Percentiles rank a stretch among this genome's conserved stretches.
These are phyloP conservation scores for Volucella inflata DNA, from an alignment of 2,888 invertebrate genomes.

Conservation along the genomic window DNA sequence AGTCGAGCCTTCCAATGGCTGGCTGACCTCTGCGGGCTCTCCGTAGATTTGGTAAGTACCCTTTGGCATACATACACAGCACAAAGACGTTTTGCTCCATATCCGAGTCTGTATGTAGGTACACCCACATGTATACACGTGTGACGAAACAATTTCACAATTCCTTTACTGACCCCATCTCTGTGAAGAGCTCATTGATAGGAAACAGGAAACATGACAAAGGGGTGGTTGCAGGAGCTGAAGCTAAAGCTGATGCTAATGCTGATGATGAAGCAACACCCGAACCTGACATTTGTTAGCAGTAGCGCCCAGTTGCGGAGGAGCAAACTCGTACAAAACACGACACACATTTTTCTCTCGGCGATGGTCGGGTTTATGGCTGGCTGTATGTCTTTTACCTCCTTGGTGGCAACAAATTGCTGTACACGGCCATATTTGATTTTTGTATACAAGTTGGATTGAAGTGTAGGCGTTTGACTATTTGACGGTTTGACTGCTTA, in stretches of 20 bases:
- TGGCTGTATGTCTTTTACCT: slow-evolving; percentile 8
- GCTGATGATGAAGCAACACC: slow-evolving; percentile 66
- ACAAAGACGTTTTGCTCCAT: neutral
- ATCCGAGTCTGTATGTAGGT: no score
- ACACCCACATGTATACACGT: neutral
- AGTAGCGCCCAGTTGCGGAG: no score
- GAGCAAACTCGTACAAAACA: neutral
- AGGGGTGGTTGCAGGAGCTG: slow-evolving; percentile 27
- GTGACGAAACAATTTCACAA: slow-evolving; percentile 49
- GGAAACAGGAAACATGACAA: neutral
- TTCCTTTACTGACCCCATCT: slow-evolving; percentile 45
- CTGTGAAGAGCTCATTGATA: no score
- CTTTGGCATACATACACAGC: slow-evolving; percentile 34
- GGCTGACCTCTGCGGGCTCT: slow-evolving; percentile 88
- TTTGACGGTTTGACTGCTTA: no score
- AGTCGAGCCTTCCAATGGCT: slow-evolving; percentile 89
- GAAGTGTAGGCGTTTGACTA: slow-evolving; percentile 47
- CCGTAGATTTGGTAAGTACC: slow-evolving; percentile 91
- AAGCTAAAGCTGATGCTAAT: neutral
- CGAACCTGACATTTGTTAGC: slow-evolving; percentile 18
- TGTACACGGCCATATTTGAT: slow-evolving; percentile 57
- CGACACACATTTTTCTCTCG: slow-evolving; percentile 35
- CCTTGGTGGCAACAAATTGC: slow-evolving; percentile 36
- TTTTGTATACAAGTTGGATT: slow-evolving; percentile 38
- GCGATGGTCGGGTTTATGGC: slow-evolving; percentile 8